Base-by-base conservation (phyloP, 2,113 vertebrate species). In the Eulemur rufifrons region DNA sequence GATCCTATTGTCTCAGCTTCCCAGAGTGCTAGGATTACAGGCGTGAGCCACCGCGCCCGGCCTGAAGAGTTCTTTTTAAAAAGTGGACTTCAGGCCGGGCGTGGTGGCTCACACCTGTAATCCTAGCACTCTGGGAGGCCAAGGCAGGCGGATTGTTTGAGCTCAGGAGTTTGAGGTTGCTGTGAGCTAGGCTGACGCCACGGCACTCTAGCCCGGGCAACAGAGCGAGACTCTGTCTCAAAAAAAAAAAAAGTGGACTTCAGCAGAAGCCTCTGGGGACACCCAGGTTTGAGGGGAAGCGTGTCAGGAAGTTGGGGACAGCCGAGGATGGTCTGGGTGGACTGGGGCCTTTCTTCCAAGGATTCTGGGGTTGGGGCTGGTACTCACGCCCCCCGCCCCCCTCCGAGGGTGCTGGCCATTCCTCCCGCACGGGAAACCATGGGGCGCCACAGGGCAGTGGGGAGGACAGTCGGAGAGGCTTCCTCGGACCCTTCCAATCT, bases 321-420 rank as follows among this genome's bases (percentile, higher is more conserved):
- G 52, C 5, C 0, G 2, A 54, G 29, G 47, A 32, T 0, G 8
- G 52, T 47, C 45, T 3, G 4, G 42, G 14, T 9, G 25, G 66
- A 45, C 68, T 8, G 68, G 37, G 71, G 50, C 18, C 66, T 92
- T 52, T 34, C 50, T 47, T 76, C 76, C 2, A 0, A 12, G 59
- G 21, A 12, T 34, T 61, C 21, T 23, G 15, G 2, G 20, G 20
- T 45, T 42, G 2, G 4, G 15, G 52, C 11, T 3, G 9, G 14
- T 32, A 25, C 73, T 2, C 8, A 11, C 1, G 6, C 20, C 45
- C 64, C 34, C 32, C 1, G n/a, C 1, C 20, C 63, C 18, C 32
- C 29, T 61, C 14, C 9, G 29, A 34, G 1, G 10, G 20, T 8
- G 6, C 29, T 78, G 32, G 64, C 47, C 59, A 29, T 83, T 66